Base-by-base conservation (phyloP, 2,797 vertebrate genomes). In the Ctenopoma kingsleyae region DNA sequence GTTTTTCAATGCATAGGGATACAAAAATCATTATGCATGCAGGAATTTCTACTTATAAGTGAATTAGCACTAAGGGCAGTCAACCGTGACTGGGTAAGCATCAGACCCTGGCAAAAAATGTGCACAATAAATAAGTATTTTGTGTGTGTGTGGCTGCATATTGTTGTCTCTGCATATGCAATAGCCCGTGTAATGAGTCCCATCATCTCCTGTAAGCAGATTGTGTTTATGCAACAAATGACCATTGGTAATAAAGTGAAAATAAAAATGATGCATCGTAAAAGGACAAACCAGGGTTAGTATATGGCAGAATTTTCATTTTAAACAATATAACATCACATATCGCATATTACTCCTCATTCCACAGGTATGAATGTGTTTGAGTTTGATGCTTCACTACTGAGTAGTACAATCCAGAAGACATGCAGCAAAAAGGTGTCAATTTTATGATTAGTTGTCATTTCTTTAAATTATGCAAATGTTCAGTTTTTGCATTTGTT, bases 401-500 rank as follows among this genome's bases (percentile, higher is more conserved):
- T 30, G 27, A 30, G 3, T 7, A 30, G 1, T 7, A 30, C 27
- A 40, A 43, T 62, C 17, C 23, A 3, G 16, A 35, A 50, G 20
- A 54, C 38, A 12, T 56, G 53, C 40, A 27, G 19, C 55, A 36
- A 17, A 57, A 60, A 63, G 47, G 20, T 20, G 3, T 16, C 6
- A 22, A 50, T 63, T 58, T 74, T 63, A 46, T 74, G 30, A 66
- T 74, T 3, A 35, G 6, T 44, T 53, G 27, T 43, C 49, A 58
- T 52, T 17, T 23, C 52, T 43, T 74, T 6, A 71, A 36, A 74
- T 67, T 22, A 55, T 27, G 20, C 56, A 38, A 62, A 25, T 68
- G 17, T 27, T 56, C 27, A 30, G 44, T 70, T 44, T 72, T 74
- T 82, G 50, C 60, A 66, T 72, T 67, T 73, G 52, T 67, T 67